phyloP scores from a whole-genome alignment of 1,140 invertebrate species.

The Atta cephalotes region DNA sequence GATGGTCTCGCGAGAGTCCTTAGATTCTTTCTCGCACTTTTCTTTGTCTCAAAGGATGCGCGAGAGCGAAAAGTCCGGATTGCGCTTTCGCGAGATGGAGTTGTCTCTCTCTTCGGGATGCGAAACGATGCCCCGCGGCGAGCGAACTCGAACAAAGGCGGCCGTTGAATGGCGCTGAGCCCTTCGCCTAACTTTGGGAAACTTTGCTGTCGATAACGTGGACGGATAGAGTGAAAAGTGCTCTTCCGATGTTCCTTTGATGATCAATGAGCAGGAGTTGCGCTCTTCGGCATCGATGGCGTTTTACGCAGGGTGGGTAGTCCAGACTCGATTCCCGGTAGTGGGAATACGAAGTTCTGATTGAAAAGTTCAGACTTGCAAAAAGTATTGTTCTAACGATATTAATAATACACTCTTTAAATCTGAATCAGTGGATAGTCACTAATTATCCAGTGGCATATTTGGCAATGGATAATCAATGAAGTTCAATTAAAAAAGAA shows the following conservation, averaged over 20 bases:
- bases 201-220: slow-evolving; percentile 44
- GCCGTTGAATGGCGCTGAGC: not conserved
- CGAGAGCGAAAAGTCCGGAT: not conserved
- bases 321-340: not conserved
- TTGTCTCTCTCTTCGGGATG: slow-evolving; percentile 5
- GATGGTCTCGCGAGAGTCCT: not conserved
- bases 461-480: no score
- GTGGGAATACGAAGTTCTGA: slow-evolving; percentile 18
- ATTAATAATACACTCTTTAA: not conserved
- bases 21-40: not conserved
- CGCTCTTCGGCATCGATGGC: not conserved
- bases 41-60: not conserved
- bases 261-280: slow-evolving; percentile 34
- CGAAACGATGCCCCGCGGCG: not conserved
- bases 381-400: not conserved
- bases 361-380: slow-evolving; percentile 26
- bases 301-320: not conserved
- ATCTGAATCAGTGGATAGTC: no score
- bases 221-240: slow-evolving; percentile 40
- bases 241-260: slow-evolving; percentile 25
- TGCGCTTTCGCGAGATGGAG: not conserved
- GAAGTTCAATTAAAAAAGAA: no score
- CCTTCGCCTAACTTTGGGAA: slow-evolving; percentile 14
- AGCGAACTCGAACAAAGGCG: slow-evolving; percentile 34
- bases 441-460: no score